These are phyloP conservation scores for Dryoscopus gambensis DNA, from an alignment of 2,113 vertebrate species.

Conservation along the genomic window DNA sequence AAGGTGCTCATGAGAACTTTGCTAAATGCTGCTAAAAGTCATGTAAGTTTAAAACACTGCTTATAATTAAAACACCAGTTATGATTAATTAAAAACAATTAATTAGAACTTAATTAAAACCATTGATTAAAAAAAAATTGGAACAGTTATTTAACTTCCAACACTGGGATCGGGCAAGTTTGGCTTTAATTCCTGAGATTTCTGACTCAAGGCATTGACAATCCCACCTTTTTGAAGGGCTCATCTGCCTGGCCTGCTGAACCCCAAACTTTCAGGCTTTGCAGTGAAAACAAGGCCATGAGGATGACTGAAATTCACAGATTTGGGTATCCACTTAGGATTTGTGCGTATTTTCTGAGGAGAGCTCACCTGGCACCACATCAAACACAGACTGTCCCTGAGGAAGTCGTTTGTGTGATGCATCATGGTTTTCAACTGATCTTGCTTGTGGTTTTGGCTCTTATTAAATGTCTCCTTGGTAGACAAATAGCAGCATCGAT, in stretches of 20 bases:
- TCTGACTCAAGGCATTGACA: neutral
- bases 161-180: neutral
- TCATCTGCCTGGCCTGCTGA: neutral
- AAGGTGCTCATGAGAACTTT: neutral
- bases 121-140: neutral
- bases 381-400: neutral
- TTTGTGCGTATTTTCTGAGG: neutral
- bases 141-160: neutral
- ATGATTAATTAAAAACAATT: neutral
- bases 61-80: neutral
- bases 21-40: neutral
- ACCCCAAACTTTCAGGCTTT: neutral
- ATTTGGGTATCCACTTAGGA: neutral
- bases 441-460: neutral
- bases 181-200: neutral
- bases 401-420: neutral
- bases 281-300: neutral
- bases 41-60: neutral
- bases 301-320: neutral
- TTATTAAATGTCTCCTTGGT: neutral
- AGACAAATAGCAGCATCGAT: neutral
- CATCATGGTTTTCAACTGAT: neutral
- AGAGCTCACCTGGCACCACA: neutral
- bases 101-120: neutral
- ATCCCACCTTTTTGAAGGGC: neutral